phyloP scores from a whole-genome alignment of 1,140 invertebrate species.

The Aphelinus atriplicis region DNA sequence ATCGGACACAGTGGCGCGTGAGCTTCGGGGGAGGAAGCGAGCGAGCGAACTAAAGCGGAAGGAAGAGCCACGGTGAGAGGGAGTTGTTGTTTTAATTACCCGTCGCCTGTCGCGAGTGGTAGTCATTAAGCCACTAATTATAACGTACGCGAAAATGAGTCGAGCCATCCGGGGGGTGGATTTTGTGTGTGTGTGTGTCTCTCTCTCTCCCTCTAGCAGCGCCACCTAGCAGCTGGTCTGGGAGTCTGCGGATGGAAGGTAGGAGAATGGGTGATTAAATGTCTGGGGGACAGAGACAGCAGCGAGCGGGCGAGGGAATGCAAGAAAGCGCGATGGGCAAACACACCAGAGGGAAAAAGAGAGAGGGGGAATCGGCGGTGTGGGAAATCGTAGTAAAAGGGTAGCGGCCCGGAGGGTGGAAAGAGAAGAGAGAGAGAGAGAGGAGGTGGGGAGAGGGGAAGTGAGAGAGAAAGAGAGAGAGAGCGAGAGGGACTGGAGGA shows the following conservation, averaged over 20 bases:
- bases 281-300: slow-evolving; percentile 32
- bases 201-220: not conserved
- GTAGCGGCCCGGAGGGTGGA: slow-evolving; percentile 31
- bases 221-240: slow-evolving; percentile 24
- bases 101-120: slow-evolving; percentile 59
- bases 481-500: slow-evolving; percentile 40
- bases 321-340: slow-evolving; percentile 28
- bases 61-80: slow-evolving; percentile 30
- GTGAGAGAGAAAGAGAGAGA: slow-evolving; percentile 20
- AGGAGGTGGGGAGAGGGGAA: slow-evolving; percentile 13
- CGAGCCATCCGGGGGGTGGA: slow-evolving; percentile 47
- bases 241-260: not conserved
- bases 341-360: slow-evolving; percentile 20
- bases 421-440: slow-evolving; percentile 37
- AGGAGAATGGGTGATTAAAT: slow-evolving; percentile 38
- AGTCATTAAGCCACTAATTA: slow-evolving; percentile 67
- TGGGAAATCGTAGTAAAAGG: slow-evolving; percentile 52
- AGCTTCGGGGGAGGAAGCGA: not conserved
- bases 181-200: too few species aligned
- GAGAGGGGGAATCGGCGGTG: slow-evolving; percentile 22
- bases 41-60: not conserved
- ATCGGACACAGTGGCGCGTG: slow-evolving; percentile 11
- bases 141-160: slow-evolving; percentile 64
- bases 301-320: slow-evolving; percentile 17
- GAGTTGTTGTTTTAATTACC: slow-evolving; percentile 65